Evolutionary conservation across 2,113 vertebrate genomes (phyloP).

Genomic region (Pogonocichla stellata): DNA sequence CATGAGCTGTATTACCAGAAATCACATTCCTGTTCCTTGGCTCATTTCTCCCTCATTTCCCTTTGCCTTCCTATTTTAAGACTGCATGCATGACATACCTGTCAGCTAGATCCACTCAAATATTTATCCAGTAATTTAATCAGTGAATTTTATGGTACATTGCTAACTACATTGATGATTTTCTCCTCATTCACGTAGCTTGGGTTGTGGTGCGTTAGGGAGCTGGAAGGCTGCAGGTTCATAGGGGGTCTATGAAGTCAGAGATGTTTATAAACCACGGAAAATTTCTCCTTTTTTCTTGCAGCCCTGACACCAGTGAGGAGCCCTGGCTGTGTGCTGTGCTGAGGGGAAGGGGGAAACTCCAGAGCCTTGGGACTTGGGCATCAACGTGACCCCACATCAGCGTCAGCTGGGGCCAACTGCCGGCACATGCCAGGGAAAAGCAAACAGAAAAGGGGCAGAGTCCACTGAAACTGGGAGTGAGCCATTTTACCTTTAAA

Average conservation of each 20-base stretch:
- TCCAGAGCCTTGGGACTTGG: not conserved
- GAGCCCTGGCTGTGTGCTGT: not conserved
- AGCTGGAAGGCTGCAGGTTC: not conserved
- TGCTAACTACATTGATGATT: conserved; percentile 6
- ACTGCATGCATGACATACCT: conserved; percentile 25
- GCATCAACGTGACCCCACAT: not conserved
- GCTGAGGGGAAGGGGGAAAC: not conserved
- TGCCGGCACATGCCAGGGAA: fast-evolving
- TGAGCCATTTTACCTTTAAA: not conserved
- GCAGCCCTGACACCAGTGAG: not conserved
- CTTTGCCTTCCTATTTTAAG: conserved; percentile 55
- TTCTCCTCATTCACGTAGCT: not conserved
- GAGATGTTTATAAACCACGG: not conserved
- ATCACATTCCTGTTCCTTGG: conserved; percentile 48
- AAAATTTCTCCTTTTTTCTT: not conserved
- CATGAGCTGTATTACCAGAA: conserved; percentile 32
- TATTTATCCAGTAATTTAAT: conserved; percentile 49
- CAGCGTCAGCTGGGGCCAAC: not conserved
- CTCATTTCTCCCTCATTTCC: conserved; percentile 52
- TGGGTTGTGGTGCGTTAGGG: not conserved
- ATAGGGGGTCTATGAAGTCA: not conserved
- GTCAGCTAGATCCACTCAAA: conserved; percentile 39
- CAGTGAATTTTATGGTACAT: conserved; percentile 9
- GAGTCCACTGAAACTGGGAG: not conserved
- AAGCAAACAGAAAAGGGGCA: not conserved